Evolutionary conservation across 1,140 invertebrate genomes (phyloP).

Genomic region (Brachionus plicatilis): DNA sequence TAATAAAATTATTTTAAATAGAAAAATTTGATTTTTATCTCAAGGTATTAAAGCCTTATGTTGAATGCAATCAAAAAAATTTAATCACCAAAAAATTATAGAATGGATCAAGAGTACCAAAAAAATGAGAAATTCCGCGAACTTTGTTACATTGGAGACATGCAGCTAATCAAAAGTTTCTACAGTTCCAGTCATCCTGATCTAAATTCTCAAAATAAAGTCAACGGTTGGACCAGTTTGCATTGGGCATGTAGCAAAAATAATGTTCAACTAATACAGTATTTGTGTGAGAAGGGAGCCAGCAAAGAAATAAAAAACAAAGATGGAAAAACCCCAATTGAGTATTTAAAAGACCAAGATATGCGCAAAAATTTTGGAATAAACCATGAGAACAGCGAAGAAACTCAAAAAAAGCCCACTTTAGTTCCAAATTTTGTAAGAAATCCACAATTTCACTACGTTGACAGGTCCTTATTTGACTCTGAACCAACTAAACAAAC

Average conservation of each 20-base stretch:
- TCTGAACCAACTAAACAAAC: not conserved
- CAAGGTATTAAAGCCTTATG: conserved; percentile 18
- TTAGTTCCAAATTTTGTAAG: conserved; percentile 12
- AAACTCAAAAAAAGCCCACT: not conserved
- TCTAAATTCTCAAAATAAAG: conserved; percentile 30
- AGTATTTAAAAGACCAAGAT: not conserved
- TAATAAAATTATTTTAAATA: not conserved
- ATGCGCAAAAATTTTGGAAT: not conserved
- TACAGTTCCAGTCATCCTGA: not conserved
- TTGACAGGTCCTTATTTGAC: not conserved
- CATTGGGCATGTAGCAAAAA: conserved; percentile 35
- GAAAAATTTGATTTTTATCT: not conserved
- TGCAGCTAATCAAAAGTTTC: conserved; percentile 6
- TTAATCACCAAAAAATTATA: not conserved
- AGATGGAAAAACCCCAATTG: not conserved
- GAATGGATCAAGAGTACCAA: conserved; percentile 10
- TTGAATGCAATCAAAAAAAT: not conserved
- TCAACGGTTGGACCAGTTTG: conserved; percentile 31
- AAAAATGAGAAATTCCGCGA: conserved; percentile 36
- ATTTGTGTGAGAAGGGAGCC: not conserved
- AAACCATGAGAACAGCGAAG: not conserved
- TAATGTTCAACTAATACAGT: not conserved
- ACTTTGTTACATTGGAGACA: conserved; percentile 31
- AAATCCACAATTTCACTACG: conserved; percentile 34
- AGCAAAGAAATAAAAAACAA: not conserved